Conservation (phyloP, 2,797 vertebrate genomes). For the Siniperca undulata region DNA sequence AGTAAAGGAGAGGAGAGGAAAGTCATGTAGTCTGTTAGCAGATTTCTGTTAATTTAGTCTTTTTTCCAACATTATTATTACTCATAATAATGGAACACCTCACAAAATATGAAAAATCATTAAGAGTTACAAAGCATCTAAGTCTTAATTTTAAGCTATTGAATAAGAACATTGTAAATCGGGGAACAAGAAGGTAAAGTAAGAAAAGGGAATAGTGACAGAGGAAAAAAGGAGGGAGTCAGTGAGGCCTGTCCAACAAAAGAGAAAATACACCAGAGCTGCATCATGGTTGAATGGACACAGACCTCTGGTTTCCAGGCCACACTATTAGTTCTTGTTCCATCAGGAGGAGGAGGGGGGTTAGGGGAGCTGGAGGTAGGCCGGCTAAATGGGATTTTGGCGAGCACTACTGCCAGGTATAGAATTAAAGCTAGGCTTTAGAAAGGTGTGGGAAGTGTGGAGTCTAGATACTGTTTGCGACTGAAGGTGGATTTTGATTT, state of each 20-base stretch:
- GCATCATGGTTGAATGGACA: conserved; percentile 48
- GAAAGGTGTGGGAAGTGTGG: neutral
- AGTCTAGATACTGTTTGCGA: conserved; percentile 3
- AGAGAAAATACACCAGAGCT: conserved; percentile 43
- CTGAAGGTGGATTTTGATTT: conserved; percentile 1
- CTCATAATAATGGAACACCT: neutral
- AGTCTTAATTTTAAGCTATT: neutral
- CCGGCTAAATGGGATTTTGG: conserved; percentile 24
- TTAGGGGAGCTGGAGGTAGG: conserved; percentile 5
- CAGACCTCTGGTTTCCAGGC: conserved; percentile 52
- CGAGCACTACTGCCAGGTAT: neutral
- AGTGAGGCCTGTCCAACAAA: conserved; percentile 31
- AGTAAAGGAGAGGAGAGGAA: neutral
- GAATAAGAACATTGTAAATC: neutral
- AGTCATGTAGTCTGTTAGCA: neutral
- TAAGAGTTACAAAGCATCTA: neutral
- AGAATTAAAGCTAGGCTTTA: conserved; percentile 1
- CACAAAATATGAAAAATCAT: neutral
- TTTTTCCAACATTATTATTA: neutral
- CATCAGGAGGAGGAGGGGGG: conserved; percentile 23
- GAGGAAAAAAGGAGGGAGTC: conserved; percentile 1
- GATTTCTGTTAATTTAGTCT: neutral
- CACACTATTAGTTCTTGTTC: conserved; percentile 40
- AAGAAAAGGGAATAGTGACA: conserved; percentile 4
- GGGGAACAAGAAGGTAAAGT: conserved; percentile 1